A percentile compares a stretch with the other conserved stretches of the same genome.
Conservation (phyloP, 2,113 vertebrate genomes). For the Coturnix japonica region DNA sequence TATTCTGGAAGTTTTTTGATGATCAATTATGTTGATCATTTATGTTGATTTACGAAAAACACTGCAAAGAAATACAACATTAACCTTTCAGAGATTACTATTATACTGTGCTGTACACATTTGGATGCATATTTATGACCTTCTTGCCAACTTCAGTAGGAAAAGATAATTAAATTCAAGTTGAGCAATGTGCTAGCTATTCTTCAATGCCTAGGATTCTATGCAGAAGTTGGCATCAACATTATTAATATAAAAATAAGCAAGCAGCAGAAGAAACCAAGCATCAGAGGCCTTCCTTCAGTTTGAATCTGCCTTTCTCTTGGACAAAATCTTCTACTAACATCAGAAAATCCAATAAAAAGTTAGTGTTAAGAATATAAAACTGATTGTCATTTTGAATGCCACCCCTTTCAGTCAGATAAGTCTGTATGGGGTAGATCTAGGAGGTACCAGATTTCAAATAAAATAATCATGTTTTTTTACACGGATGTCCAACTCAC, state of each 20-base stretch:
- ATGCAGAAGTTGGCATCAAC: background rate
- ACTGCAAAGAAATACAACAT: background rate
- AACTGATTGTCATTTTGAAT: background rate
- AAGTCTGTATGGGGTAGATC: background rate
- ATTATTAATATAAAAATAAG: background rate
- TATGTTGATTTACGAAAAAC: background rate
- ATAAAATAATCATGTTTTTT: background rate
- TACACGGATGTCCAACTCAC: background rate
- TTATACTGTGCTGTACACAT: background rate
- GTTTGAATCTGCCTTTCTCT: background rate
- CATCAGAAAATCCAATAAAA: background rate
- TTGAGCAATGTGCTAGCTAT: background rate
- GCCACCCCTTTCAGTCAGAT: background rate
- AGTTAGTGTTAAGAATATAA: background rate
- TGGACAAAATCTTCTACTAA: background rate
- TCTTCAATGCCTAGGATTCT: background rate
- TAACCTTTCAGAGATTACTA: conserved; percentile 7
- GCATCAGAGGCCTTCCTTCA: background rate
- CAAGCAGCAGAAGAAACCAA: background rate
- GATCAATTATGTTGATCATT: background rate
- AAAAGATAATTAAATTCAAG: conserved; percentile 14
- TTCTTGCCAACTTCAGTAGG: background rate
- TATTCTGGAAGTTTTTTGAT: background rate
- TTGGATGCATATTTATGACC: background rate
- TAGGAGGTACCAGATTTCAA: background rate